Evolutionary conservation across 1,140 invertebrate species (phyloP).

Genomic region (Hyphantria cunea): DNA sequence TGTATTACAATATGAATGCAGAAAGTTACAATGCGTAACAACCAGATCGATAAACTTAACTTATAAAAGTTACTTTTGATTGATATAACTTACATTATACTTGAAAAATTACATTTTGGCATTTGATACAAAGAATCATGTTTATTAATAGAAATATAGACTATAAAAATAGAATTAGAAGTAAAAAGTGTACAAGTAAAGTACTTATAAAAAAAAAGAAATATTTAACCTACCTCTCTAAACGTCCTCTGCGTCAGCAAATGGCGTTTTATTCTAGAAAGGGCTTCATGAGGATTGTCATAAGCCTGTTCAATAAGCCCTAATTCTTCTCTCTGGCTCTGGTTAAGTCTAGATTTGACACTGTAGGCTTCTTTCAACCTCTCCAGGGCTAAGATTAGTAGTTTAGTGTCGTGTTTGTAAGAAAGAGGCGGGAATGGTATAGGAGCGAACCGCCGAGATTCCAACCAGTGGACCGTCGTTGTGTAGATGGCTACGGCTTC

Average conservation of each 20-base stretch:
- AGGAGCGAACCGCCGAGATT: slow-evolving; percentile 98
- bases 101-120: too few relatives aligned
- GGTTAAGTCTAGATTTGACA: slow-evolving; percentile 98
- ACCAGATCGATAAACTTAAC: too few relatives aligned
- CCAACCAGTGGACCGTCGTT: slow-evolving; percentile 99
- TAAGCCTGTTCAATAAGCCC: slow-evolving; percentile 99
- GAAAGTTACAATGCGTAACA: too few relatives aligned
- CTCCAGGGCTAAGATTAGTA: slow-evolving; percentile 98
- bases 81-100: background rate
- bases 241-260: slow-evolving; percentile 98
- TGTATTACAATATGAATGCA: too few relatives aligned
- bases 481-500: slow-evolving; percentile 99
- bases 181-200: too few relatives aligned
- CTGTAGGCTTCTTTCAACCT: slow-evolving; percentile 99
- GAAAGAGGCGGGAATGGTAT: slow-evolving; percentile 99
- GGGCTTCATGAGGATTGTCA: slow-evolving; percentile 99
- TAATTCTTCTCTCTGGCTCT: slow-evolving; percentile 99
- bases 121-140: too few relatives aligned
- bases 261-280: slow-evolving; percentile 99
- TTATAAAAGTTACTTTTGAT: too few relatives aligned
- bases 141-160: too few relatives aligned
- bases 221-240: slow-evolving; percentile 91
- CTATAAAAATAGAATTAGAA: too few relatives aligned
- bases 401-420: slow-evolving; percentile 99
- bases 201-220: too few relatives aligned